Conservation (phyloP, 2,888 invertebrate genomes). For the Pandemis cinnamomeana region DNA sequence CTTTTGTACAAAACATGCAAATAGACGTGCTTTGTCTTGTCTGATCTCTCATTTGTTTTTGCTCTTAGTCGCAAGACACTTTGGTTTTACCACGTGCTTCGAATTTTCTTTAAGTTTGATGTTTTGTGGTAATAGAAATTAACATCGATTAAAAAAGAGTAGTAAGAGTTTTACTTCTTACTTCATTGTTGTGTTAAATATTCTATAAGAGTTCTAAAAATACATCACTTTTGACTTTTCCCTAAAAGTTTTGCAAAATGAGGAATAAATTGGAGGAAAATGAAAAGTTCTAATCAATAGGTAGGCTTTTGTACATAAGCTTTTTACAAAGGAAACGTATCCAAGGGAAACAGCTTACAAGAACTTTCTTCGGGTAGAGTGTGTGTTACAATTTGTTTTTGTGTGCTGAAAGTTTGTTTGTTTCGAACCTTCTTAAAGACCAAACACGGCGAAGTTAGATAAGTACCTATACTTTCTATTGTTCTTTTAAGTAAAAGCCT, state of each 20-base stretch:
- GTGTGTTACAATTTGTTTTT: slow-evolving; percentile 13
- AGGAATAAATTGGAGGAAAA: background rate
- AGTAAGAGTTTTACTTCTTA: too few relatives aligned
- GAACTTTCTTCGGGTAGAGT: slow-evolving; percentile 5
- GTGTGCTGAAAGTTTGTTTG: slow-evolving; percentile 1
- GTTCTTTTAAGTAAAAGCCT: background rate
- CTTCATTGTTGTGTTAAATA: background rate
- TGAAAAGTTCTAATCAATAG: background rate
- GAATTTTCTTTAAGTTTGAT: background rate
- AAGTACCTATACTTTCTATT: background rate
- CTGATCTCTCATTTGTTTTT: slow-evolving; percentile 23
- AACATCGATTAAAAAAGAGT: too few relatives aligned
- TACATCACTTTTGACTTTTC: background rate
- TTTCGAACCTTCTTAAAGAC: slow-evolving; percentile 5
- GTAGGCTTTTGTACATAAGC: background rate
- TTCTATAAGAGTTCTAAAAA: too few relatives aligned
- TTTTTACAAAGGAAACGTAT: background rate
- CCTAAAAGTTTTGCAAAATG: background rate
- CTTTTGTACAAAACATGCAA: slow-evolving; percentile 36
- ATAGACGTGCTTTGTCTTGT: slow-evolving; percentile 19
- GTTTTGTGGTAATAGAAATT: background rate
- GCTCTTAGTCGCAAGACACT: background rate
- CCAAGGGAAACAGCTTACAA: background rate
- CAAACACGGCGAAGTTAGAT: slow-evolving; percentile 3
- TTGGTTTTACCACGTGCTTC: background rate